phyloP scores from a whole-genome alignment of 2,888 invertebrate genomes.

The Drosophila neotestacea region DNA sequence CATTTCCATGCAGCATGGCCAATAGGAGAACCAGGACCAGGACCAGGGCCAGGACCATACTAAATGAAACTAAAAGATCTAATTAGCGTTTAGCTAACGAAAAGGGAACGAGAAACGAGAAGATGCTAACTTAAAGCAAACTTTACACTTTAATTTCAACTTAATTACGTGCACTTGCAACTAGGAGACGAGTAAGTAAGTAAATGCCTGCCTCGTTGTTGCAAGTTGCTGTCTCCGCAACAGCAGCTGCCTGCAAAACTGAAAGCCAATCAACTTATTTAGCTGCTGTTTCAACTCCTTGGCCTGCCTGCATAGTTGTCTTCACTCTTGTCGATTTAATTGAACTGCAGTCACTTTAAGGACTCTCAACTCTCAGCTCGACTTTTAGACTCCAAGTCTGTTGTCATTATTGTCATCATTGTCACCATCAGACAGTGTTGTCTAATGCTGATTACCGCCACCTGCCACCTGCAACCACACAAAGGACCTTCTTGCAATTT shows the following conservation, averaged over 20 bases:
- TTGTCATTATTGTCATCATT: constrained; percentile 21
- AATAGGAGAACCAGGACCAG: neutral
- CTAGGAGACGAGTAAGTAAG: constrained; percentile 18
- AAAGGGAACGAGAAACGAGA: neutral
- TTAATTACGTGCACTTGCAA: constrained; percentile 61
- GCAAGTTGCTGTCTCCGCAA: neutral
- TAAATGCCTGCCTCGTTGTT: constrained; percentile 35
- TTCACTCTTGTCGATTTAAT: constrained; percentile 25
- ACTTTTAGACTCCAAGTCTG: constrained; percentile 9
- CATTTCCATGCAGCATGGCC: constrained; percentile 66
- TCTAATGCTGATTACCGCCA: constrained; percentile 59
- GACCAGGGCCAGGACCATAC: constrained; percentile 1
- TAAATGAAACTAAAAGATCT: constrained; percentile 73
- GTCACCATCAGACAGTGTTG: constrained; percentile 52
- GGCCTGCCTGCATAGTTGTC: constrained; percentile 4
- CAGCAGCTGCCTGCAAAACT: constrained; percentile 43
- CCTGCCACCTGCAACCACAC: constrained; percentile 3
- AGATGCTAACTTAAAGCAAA: constrained; percentile 71
- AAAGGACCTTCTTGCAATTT: neutral
- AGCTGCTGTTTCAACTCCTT: constrained; percentile 7
- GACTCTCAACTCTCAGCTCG: constrained; percentile 17
- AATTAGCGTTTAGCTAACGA: constrained; percentile 64
- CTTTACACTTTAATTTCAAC: constrained; percentile 77
- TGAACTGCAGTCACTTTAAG: constrained; percentile 42
- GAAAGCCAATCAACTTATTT: constrained; percentile 74